These are phyloP conservation scores for Paguma larvata DNA, from an alignment of 2,797 vertebrate genomes.

Conservation along the genomic window DNA sequence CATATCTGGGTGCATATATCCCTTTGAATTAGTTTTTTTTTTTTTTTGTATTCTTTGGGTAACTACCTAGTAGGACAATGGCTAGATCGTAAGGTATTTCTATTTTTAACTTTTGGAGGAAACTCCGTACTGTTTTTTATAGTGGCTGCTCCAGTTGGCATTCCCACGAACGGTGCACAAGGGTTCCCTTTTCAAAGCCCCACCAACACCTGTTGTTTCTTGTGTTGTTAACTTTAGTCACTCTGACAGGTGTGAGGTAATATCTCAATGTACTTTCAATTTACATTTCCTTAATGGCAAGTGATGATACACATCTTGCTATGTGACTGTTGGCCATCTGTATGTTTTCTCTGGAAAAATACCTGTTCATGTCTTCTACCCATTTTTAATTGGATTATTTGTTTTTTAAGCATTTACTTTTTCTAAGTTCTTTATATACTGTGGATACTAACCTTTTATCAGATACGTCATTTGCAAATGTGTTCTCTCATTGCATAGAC, in stretches of 20 bases:
- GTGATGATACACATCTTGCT: not conserved
- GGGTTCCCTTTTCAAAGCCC: not conserved
- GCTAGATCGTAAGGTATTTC: not conserved
- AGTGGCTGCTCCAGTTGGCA: not conserved
- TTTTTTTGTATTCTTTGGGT: not conserved
- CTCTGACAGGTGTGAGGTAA: not conserved
- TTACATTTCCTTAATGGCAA: not conserved
- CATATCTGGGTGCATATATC: not conserved
- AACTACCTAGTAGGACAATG: not conserved
- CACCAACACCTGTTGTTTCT: not conserved
- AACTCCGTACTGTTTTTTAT: not conserved
- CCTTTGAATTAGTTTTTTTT: not conserved
- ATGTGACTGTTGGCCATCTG: not conserved
- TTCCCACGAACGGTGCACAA: not conserved
- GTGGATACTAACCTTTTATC: not conserved
- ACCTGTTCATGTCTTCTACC: not conserved
- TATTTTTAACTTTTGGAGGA: not conserved
- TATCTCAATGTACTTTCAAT: not conserved
- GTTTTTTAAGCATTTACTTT: not conserved
- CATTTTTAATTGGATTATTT: not conserved
- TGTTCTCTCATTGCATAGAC: not conserved
- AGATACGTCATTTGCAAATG: not conserved
- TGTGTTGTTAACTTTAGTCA: not conserved
- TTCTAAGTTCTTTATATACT: not conserved
- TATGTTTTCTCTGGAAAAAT: not conserved